Evolutionary conservation across 2,888 invertebrate species (phyloP), one percentile per base, ranked within the genome.

Genomic region (Plebejus melissa): DNA sequence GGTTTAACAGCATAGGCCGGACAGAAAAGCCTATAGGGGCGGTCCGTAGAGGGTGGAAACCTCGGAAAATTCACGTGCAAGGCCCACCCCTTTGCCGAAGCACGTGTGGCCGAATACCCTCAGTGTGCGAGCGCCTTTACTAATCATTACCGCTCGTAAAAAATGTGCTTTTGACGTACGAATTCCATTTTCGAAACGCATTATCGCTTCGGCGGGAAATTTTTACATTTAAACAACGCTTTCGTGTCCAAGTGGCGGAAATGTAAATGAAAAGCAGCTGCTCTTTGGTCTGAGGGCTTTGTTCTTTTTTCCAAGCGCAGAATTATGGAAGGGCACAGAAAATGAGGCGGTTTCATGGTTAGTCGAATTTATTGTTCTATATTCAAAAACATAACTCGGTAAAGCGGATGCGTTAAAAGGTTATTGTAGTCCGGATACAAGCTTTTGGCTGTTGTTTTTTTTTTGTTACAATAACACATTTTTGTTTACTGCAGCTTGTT

Each of bases 1-100:
- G 87, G 90, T 92, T 91, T 90, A 93, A 91, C 92, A 89, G 91
- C 90, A 92, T 93, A 93, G 93, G 93, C 93, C 89, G 93, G 92
- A 92, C 93, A 93, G 93, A 93, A 93, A 93, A 93, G 93, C 93
- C 93, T 93, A 93, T 90, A 93, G 93, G 93, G 93, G 93, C 93
- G 93, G 93, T 91, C 92, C 93, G 92, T 86, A 83, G 90, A 89
- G 93, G 93, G 93, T 93, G 93, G 93, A 90, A 93, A 93, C 93
- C 90, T 92, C 89, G 93, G 93, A 92, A 93, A 92, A 91, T 92
- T 93, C 91, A 92, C 91, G 91, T 91, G 90, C 87, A 87, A 89
- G 88, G 81, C 90, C 91, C 91, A 89, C 90, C 93, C 92, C 91
- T 81, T 74, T 65, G 78, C 84, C 82, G 80, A 85, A 89, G 87